Base-by-base conservation (phyloP, 2,797 vertebrate genomes). In the Hafferia zeledoni region DNA sequence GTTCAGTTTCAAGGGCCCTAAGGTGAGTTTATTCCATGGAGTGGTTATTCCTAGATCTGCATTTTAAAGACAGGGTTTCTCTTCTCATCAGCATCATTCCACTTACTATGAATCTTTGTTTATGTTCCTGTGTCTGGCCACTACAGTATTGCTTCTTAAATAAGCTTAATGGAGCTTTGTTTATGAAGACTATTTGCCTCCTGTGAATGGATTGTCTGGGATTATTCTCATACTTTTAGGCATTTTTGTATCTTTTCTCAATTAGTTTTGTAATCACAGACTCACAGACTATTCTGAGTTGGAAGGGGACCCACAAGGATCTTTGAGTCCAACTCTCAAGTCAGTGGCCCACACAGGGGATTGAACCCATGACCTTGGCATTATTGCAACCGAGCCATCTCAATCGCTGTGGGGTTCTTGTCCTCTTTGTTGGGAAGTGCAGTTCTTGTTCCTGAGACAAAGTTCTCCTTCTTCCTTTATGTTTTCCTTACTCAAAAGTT, bases 101-200 rank as follows among this genome's bases (percentile, higher is more conserved):
- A 16, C 17, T 74, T 64, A 13, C 7, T 37, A 0, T 52, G 0
- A 49, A 8, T 75, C 13, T 87, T 60, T 59, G n/a, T 6, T 82
- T 80, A 17, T 81, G 0, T 55, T 81, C 18, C 4, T 0, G 0
- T 60, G 13, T 63, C 23, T 83, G 20, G 24, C 93, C 7, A 49
- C 31, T 90, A 10, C 24, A 52, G 0, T 56, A 27, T 37, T 43
- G 22, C 28, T 79, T 75, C 44, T 87, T 63, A 50, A 50, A 33
- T 37, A 65, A 77, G 6, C 6, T 9, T 44, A 13, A 4, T 19
- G 50, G 8, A 49, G 6, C 37, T 86, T 67, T 37, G 3, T 55
- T 2, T 35, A 1, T 17, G 8, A 53, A 35, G 41, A 37, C 11
- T 64, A 0, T 68, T 76, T 49, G n/a, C 31, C 27, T 75, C 8